Evolutionary conservation across 2,113 vertebrate species (phyloP), one percentile per base, ranked within the genome.

Genomic region (Paramormyrops kingsleyae): DNA sequence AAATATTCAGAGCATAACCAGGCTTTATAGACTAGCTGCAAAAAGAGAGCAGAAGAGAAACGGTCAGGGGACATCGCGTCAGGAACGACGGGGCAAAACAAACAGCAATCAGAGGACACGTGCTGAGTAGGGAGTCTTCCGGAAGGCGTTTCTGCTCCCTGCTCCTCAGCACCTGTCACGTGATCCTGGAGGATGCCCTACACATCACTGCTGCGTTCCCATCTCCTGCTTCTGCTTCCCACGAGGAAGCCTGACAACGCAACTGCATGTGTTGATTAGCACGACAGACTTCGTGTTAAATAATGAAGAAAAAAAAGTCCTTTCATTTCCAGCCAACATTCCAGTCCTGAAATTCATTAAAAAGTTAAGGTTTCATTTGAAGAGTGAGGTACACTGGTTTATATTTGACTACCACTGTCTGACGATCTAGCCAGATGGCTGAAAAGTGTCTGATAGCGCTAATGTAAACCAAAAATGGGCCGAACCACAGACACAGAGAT

Each of bases 1-100:
- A 97, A 97, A 92, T 96, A 97, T 95, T 97, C 96, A 93, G 97
- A 97, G 95, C 97, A 97, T 89, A 97, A 95, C 97, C 97, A 97
- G 95, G 97, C 96, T 95, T 97, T 97, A 95, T 97, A 97, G 96
- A 97, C 97, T 92, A 94, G 94, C 97, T 97, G 94, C 62, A 95
- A 94, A 66, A 24, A 86, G 6, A 80, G 83, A 47, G 50, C 19
- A 56, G 49, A 84, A 12, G 12, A 70, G 47, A 89, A 49, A 56
- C 9, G 52, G 8, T 44, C 66, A 89, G 39, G 35, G 7, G 49
- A 42, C 19, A 83, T 21, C 24, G 13, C n/a, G 77, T 83, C 42
- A 44, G 42, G 44, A 21, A n/a, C 35, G 44, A 44, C 19, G 53
- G 10, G 19, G 56, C 4, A 10, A n/a, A 66, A 62, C 27, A n/a